Base-by-base conservation (phyloP, 2,113 vertebrate species). In the Cryptoleucopteryx plumbea region DNA sequence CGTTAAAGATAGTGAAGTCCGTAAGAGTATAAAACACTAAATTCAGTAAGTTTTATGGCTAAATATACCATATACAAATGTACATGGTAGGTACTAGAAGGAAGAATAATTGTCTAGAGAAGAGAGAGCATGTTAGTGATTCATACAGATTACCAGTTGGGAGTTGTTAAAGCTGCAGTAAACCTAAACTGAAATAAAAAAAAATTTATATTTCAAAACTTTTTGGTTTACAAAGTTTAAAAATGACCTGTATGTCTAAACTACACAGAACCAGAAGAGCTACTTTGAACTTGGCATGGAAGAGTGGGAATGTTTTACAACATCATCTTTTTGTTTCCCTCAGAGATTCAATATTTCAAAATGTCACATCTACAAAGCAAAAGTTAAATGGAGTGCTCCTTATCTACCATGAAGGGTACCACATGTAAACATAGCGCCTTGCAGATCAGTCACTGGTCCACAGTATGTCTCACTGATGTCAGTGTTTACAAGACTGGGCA, bases 381-480 rank as follows among this genome's bases (percentile, higher is more conserved):
- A 89, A 45, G 8, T 36, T 58, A 53, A 48, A 42, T 27, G 8
- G 19, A 50, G 3, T 32, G 6, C 1, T 68, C 25, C 43, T 34
- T 68, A 63, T 40, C 16, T 78, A 18, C 15, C 34, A 16, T 40
- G 36, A 20, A 82, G 14, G 13, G 11, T 52, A 43, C 11, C 1
- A 0, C 23, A 7, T 9, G 10, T 72, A 65, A 81, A 34, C 1
- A 1, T 3, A 50, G 6, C 21, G 7, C 19, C 71, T 47, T 78
- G 32, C 32, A 71, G 18, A 71, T 31, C 42, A 65, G 13, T 26
- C 21, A 17, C 11, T 59, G 31, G 10, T 34, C 32, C 34, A 65
- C 12, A 32, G 7, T 14, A 26, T 7, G 8, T 34, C 16, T 88
- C 21, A 17, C 7, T 2, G 1, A 77, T 5, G 3, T 31, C 34